phyloP scores from a whole-genome alignment of 2,797 vertebrate genomes.

The Kryptopterus vitreolus region DNA sequence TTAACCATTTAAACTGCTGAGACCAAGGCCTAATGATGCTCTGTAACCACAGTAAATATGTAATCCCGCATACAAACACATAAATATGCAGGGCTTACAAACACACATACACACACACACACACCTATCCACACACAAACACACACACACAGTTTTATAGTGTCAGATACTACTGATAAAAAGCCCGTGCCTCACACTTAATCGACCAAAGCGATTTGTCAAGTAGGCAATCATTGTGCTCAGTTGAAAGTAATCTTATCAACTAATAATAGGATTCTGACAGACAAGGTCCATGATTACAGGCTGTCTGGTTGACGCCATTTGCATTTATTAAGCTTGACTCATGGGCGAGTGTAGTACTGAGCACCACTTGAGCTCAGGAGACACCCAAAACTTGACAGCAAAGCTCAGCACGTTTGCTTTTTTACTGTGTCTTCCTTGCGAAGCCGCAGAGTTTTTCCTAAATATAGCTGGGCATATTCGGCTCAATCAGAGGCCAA shows the following conservation, averaged over 20 bases:
- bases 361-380: conserved; percentile 31
- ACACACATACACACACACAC: conserved; percentile 26
- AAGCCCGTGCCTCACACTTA: conserved; percentile 17
- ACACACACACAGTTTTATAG: conserved; percentile 22
- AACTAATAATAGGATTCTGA: conserved; percentile 68
- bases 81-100: background rate
- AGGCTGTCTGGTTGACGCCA: conserved; percentile 56
- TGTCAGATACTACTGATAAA: conserved; percentile 40
- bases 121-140: conserved; percentile 3
- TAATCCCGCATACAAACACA: background rate
- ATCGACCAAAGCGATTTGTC: conserved; percentile 52
- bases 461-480: conserved; percentile 49
- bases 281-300: conserved; percentile 64
- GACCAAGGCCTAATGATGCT: conserved; percentile 25
- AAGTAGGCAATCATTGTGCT: conserved; percentile 60
- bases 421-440: conserved; percentile 23
- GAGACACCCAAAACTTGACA: conserved; percentile 49
- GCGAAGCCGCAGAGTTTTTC: conserved; percentile 36
- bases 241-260: conserved; percentile 69
- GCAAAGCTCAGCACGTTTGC: conserved; percentile 42
- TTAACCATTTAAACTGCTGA: conserved; percentile 34
- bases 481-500: conserved; percentile 38
- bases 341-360: conserved; percentile 50
- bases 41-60: conserved; percentile 18
- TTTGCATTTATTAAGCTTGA: conserved; percentile 60